Percentiles rank a stretch among this genome's conserved stretches.
Evolutionary conservation across 2,797 vertebrate genomes (phyloP).

Genomic region (Propithecus deckenii): DNA sequence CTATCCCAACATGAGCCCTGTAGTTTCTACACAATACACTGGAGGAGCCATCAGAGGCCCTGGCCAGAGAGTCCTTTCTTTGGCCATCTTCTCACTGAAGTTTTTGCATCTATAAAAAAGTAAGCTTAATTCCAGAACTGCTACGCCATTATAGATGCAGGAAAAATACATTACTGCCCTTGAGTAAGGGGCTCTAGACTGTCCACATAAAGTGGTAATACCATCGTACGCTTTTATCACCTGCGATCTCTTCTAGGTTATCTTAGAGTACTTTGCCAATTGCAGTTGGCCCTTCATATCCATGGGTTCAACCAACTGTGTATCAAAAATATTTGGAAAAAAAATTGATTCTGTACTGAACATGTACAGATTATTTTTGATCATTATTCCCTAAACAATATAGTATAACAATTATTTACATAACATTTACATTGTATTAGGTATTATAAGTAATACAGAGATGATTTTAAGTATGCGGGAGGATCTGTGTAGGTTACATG

Average conservation of each 20-base stretch:
- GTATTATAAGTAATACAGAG: neutral
- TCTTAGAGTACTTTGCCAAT: neutral
- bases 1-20: neutral
- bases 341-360: neutral
- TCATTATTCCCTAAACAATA: neutral
- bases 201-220: neutral
- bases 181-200: neutral
- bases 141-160: neutral
- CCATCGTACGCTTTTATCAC: neutral
- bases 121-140: neutral
- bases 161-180: neutral
- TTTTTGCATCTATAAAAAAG: neutral
- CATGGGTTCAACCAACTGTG: neutral
- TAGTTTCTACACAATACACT: neutral
- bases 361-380: neutral
- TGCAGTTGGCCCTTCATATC: neutral
- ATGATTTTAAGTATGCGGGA: neutral
- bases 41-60: neutral
- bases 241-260: neutral
- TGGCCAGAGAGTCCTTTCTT: neutral
- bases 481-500: neutral
- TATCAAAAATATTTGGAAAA: neutral
- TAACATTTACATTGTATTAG: neutral
- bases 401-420: neutral
- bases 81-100: neutral